phyloP scores from a whole-genome alignment of 2,113 vertebrate genomes.

The Nipponia nippon region DNA sequence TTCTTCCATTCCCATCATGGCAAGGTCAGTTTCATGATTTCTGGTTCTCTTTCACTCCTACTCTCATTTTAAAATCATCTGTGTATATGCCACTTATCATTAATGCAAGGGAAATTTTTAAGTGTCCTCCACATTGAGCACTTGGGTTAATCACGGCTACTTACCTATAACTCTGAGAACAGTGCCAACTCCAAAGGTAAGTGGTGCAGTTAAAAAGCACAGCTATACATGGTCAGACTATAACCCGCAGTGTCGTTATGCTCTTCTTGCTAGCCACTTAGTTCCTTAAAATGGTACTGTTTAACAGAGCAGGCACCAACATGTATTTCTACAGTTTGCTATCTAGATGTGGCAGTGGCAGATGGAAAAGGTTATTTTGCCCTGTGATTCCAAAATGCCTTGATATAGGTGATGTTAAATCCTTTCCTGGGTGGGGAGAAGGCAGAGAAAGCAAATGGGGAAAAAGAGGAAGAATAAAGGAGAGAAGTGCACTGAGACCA shows the following conservation, averaged over 20 bases:
- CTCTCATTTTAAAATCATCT: not conserved
- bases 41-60: not conserved
- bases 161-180: constrained; percentile 41
- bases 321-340: not conserved
- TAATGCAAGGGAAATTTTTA: not conserved
- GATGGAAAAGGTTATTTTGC: not conserved
- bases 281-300: not conserved
- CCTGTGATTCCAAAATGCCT: not conserved
- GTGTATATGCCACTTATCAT: not conserved
- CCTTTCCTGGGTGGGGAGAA: not conserved
- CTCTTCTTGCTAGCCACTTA: not conserved
- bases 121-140: not conserved
- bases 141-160: not conserved
- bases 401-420: not conserved
- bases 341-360: not conserved
- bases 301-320: not conserved
- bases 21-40: not conserved
- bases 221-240: not conserved
- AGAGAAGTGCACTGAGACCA: not conserved
- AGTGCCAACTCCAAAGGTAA: not conserved
- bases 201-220: not conserved
- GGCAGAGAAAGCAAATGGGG: not conserved
- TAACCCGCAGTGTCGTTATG: not conserved
- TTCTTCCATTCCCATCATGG: not conserved
- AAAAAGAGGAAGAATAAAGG: not conserved